Evolutionary conservation across 2,113 vertebrate genomes (phyloP).

Genomic region (Ailuropoda melanoleuca): DNA sequence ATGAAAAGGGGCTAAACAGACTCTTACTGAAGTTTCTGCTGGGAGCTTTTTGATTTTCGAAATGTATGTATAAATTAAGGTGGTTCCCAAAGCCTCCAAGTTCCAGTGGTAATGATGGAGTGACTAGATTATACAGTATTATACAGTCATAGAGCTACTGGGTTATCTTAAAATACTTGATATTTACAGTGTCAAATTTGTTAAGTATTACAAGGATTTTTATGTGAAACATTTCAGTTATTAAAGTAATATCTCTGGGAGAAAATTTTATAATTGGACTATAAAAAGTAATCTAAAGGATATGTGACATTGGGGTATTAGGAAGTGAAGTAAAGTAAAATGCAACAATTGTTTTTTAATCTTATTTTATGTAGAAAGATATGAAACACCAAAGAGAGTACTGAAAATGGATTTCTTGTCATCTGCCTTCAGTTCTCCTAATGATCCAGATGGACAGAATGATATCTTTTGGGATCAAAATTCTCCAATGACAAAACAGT

Average conservation of each 20-base stretch:
- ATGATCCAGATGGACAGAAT: slow-evolving; percentile 85
- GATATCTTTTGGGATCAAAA: slow-evolving; percentile 91
- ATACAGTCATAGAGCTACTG: background rate
- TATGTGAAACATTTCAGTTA: background rate
- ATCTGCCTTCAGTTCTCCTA: slow-evolving; percentile 85
- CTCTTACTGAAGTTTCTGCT: background rate
- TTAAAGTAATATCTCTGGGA: background rate
- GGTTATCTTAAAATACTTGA: background rate
- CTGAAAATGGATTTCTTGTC: slow-evolving; percentile 77
- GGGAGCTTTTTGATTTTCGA: background rate
- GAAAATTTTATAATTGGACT: background rate
- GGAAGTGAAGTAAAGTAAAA: background rate
- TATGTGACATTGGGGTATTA: background rate
- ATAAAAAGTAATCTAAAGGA: background rate
- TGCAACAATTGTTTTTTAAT: slow-evolving; percentile 33
- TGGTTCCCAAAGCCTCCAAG: background rate
- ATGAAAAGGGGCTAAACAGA: background rate
- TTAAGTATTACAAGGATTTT: background rate
- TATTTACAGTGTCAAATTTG: background rate
- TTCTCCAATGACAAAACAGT: slow-evolving; percentile 83
- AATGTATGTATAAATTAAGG: background rate
- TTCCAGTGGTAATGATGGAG: background rate
- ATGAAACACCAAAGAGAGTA: slow-evolving; percentile 84
- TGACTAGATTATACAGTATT: background rate
- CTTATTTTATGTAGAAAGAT: slow-evolving; percentile 79